Percentiles rank a stretch among this genome's conserved stretches.
Conservation (phyloP, 2,113 vertebrate genomes). For the Anguilla japonica region DNA sequence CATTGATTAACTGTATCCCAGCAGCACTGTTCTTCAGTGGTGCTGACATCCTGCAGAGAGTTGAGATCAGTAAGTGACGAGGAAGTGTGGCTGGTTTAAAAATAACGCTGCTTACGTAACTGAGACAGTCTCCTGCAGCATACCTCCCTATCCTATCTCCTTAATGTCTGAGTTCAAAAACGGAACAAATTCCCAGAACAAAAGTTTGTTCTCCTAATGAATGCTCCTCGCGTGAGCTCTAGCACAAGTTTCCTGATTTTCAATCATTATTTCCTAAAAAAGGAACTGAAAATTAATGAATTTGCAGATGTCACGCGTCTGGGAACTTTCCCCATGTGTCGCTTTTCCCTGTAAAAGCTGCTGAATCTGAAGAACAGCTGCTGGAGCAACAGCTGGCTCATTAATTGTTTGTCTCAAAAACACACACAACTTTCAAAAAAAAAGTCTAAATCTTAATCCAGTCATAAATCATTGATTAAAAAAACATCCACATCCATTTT, state of each 20-base stretch:
- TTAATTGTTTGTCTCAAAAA: neutral
- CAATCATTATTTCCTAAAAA: neutral
- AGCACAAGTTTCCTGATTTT: neutral
- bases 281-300: neutral
- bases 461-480: neutral
- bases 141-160: slow-evolving; percentile 53
- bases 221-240: neutral
- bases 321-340: neutral
- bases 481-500: neutral
- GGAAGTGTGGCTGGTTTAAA: slow-evolving; percentile 62
- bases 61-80: slow-evolving; percentile 10
- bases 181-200: neutral
- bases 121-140: slow-evolving; percentile 44
- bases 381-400: neutral
- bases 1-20: neutral
- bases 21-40: neutral
- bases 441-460: neutral
- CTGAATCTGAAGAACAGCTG: neutral
- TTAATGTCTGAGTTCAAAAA: slow-evolving; percentile 54
- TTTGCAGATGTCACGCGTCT: neutral
- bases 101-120: slow-evolving; percentile 72
- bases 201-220: neutral
- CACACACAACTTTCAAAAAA: neutral
- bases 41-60: neutral
- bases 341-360: neutral